phyloP scores from a whole-genome alignment of 2,888 invertebrate species.

The Aricia artaxerxes region DNA sequence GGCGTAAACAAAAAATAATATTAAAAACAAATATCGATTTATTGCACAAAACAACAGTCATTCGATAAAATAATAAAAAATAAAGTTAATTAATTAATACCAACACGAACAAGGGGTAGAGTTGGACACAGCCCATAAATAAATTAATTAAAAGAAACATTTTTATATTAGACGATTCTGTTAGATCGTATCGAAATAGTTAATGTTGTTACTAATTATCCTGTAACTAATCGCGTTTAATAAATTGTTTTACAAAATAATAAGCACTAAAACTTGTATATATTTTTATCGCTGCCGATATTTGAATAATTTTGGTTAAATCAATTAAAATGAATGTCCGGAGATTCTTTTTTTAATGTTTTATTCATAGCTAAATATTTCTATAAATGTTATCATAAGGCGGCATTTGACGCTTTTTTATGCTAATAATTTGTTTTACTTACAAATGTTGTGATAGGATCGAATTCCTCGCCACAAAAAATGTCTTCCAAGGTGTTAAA shows the following conservation, averaged over 20 bases:
- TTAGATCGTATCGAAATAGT: slow-evolving; percentile 29
- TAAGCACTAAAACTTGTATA: slow-evolving; percentile 32
- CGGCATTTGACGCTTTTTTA: slow-evolving; percentile 19
- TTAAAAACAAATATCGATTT: background rate
- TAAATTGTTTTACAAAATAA: slow-evolving; percentile 34
- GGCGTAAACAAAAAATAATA: background rate
- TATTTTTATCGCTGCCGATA: slow-evolving; percentile 31
- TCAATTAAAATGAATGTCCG: slow-evolving; percentile 13
- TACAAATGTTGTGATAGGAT: slow-evolving; percentile 15
- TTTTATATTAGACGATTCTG: slow-evolving; percentile 29
- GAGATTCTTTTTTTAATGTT: slow-evolving; percentile 18
- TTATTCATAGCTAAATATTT: slow-evolving; percentile 18
- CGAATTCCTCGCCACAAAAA: slow-evolving; percentile 5
- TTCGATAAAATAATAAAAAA: background rate
- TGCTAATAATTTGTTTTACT: slow-evolving; percentile 27
- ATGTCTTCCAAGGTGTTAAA: slow-evolving; percentile 19
- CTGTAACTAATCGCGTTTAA: slow-evolving; percentile 28
- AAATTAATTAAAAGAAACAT: slow-evolving; percentile 34
- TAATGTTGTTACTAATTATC: slow-evolving; percentile 33
- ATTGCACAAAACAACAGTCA: background rate
- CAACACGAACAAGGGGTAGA: slow-evolving; percentile 8
- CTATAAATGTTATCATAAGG: slow-evolving; percentile 19
- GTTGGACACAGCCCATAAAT: slow-evolving; percentile 25
- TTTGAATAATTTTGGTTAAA: slow-evolving; percentile 33
- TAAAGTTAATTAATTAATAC: slow-evolving; percentile 9